Evolutionary conservation across 2,113 vertebrate species (phyloP).

Genomic region (Scatophagus argus): DNA sequence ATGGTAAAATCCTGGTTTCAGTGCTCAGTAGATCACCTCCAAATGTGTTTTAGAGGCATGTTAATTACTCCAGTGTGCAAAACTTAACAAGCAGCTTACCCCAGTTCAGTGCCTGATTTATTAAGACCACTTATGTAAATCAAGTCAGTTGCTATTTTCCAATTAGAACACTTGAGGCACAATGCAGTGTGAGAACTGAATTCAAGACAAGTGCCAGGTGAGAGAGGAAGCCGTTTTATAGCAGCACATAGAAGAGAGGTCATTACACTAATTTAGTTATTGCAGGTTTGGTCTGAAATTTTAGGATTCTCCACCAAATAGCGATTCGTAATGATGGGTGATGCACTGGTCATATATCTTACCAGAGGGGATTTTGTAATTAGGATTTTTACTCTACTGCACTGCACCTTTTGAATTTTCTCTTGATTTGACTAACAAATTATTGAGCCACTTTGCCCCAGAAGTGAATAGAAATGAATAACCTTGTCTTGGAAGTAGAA

Average conservation of each 20-base stretch:
- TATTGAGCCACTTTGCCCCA: no score
- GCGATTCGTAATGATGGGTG: background rate
- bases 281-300: background rate
- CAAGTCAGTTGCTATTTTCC: constrained; percentile 50
- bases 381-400: background rate
- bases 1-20: constrained; percentile 18
- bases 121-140: constrained; percentile 64
- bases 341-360: background rate
- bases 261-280: constrained; percentile 2
- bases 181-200: constrained; percentile 13
- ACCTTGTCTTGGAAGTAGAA: background rate
- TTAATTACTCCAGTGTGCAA: constrained; percentile 42
- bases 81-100: constrained; percentile 40
- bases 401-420: background rate
- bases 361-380: background rate
- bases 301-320: background rate
- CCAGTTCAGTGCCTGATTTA: constrained; percentile 47
- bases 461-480: background rate
- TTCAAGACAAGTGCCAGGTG: constrained; percentile 18
- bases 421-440: background rate
- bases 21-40: constrained; percentile 3
- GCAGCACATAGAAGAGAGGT: background rate
- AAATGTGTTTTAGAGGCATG: constrained; percentile 17
- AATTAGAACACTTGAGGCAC: constrained; percentile 50
- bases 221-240: background rate